phyloP scores from a whole-genome alignment of 1,140 invertebrate genomes.

The Drosophila paulistorum region DNA sequence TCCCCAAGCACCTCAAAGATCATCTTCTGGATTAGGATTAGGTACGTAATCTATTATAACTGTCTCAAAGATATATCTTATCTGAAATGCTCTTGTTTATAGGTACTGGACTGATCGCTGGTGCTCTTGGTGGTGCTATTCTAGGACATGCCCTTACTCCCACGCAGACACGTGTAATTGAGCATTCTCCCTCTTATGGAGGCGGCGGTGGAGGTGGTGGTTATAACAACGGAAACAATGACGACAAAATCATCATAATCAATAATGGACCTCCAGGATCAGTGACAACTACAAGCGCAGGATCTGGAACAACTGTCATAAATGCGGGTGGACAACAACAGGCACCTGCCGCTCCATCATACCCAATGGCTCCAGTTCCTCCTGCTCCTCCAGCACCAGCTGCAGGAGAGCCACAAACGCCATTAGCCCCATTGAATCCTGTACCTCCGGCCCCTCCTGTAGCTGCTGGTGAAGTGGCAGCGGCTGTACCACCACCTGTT shows the following conservation, averaged over 20 bases:
- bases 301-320: slow-evolving; percentile 71
- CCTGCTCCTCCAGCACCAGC: slow-evolving; percentile 32
- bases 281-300: slow-evolving; percentile 66
- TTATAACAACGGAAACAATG: slow-evolving; percentile 31
- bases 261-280: slow-evolving; percentile 78
- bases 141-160: slow-evolving; percentile 73
- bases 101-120: slow-evolving; percentile 76
- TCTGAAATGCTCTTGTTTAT: neutral
- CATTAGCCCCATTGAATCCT: slow-evolving; percentile 54
- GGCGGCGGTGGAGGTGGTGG: slow-evolving; percentile 45
- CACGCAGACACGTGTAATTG: slow-evolving; percentile 66
- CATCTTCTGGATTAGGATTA: slow-evolving; percentile 67
- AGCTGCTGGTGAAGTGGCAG: slow-evolving; percentile 40
- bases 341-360: slow-evolving; percentile 61
- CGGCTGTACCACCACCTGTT: slow-evolving; percentile 70
- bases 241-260: slow-evolving; percentile 78
- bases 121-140: slow-evolving; percentile 72
- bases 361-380: slow-evolving; percentile 56
- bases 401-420: slow-evolving; percentile 52
- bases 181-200: slow-evolving; percentile 40
- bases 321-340: slow-evolving; percentile 57
- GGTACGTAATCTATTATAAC: slow-evolving; percentile 41
- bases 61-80: neutral
- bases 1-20: slow-evolving; percentile 64
- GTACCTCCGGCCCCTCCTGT: slow-evolving; percentile 80